These are phyloP conservation scores for Chionis minor DNA, from an alignment of 2,113 vertebrate species.

Conservation along the genomic window DNA sequence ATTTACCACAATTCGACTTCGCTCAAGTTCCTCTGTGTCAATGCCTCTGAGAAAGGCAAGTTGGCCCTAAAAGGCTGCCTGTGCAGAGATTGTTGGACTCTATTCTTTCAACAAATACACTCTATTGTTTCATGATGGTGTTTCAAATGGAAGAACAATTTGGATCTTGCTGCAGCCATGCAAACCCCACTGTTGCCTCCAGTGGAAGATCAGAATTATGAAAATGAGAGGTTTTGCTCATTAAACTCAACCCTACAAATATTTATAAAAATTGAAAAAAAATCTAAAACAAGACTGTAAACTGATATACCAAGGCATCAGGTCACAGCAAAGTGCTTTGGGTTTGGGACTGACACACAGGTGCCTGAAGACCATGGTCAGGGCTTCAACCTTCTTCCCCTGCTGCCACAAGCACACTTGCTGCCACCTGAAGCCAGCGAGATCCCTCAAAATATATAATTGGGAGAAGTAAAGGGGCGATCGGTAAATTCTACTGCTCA, in stretches of 20 bases:
- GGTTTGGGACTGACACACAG: accelerated
- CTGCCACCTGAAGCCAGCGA: neutral
- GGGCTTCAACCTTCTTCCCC: neutral
- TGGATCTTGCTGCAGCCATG: neutral
- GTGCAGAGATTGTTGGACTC: neutral
- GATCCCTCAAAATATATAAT: accelerated
- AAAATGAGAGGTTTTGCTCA: neutral
- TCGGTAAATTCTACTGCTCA: accelerated
- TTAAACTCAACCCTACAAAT: neutral
- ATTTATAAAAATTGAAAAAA: neutral
- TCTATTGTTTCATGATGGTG: neutral
- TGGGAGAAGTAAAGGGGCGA: neutral
- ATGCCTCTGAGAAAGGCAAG: neutral
- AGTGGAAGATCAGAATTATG: neutral
- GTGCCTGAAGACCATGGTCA: accelerated
- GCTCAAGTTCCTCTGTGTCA: neutral
- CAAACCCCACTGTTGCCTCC: accelerated
- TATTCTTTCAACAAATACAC: neutral
- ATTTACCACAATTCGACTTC: neutral
- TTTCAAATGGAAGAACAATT: neutral
- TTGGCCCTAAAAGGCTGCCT: neutral
- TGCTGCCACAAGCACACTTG: neutral
- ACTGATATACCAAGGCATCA: neutral
- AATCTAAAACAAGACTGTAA: neutral
- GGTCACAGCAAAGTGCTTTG: neutral